phyloP scores from a whole-genome alignment of 2,113 vertebrate species.

The Telmatochromis sp. region DNA sequence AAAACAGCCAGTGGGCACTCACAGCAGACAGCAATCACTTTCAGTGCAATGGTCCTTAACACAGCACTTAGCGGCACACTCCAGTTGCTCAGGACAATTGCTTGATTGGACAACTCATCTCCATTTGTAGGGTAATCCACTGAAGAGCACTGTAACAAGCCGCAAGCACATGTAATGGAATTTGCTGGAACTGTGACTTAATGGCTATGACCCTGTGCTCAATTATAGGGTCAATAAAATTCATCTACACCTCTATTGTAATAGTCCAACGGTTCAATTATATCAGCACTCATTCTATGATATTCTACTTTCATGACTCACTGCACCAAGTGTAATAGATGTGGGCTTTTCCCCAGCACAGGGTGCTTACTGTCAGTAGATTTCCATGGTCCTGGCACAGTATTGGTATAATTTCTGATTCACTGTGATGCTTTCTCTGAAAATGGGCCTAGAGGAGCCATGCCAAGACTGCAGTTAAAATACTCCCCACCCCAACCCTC shows the following conservation, averaged over 20 bases:
- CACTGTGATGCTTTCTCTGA: conserved; percentile 33
- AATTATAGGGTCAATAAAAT: conserved; percentile 6
- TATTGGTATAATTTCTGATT: conserved; percentile 15
- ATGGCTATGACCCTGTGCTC: conserved; percentile 11
- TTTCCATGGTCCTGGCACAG: conserved; percentile 6
- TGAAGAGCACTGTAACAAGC: conserved; percentile 1
- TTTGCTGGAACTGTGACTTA: neutral
- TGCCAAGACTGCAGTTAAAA: conserved; percentile 56
- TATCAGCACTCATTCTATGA: neutral
- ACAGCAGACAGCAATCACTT: conserved; percentile 11
- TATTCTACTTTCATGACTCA: neutral
- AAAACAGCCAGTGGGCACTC: conserved; percentile 1
- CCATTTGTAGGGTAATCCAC: conserved; percentile 50
- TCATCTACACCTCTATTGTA: neutral
- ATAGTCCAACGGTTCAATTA: neutral
- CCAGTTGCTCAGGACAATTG: conserved; percentile 21
- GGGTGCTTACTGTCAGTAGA: neutral
- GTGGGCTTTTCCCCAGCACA: neutral
- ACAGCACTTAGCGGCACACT: conserved; percentile 22
- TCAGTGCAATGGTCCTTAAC: conserved; percentile 42
- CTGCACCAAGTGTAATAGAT: neutral
- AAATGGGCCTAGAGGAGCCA: conserved; percentile 42
- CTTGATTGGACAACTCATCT: conserved; percentile 55
- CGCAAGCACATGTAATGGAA: conserved; percentile 31
- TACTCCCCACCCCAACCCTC: neutral